Conservation (phyloP, 1,140 invertebrate genomes). For the Laupala kohalensis region DNA sequence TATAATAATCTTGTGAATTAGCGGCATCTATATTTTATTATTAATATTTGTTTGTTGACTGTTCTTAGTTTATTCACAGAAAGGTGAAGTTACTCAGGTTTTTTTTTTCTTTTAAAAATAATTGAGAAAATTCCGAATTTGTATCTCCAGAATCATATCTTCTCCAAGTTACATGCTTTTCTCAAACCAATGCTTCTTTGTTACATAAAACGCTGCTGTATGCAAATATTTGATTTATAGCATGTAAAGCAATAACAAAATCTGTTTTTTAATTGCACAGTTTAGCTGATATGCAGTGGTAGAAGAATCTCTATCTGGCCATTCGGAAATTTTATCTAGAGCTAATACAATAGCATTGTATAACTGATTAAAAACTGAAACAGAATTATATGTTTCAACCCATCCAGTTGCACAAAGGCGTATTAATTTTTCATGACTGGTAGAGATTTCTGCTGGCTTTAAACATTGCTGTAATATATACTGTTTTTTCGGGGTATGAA, state of each 20-base stretch:
- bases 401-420: background rate
- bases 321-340: background rate
- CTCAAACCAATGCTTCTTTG: background rate
- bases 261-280: background rate
- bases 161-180: background rate
- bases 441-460: background rate
- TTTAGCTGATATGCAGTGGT: background rate
- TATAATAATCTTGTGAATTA: conserved; percentile 4
- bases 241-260: background rate
- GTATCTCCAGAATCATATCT: background rate
- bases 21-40: background rate
- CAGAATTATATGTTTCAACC: background rate
- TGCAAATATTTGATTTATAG: background rate
- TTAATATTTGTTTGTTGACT: background rate
- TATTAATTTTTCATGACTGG: background rate
- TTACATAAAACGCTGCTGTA: background rate
- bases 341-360: background rate
- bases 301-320: background rate
- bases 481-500: background rate
- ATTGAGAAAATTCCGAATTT: background rate
- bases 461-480: background rate
- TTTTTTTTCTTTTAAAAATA: background rate
- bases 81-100: background rate
- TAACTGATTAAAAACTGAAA: background rate
- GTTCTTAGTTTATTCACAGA: conserved; percentile 1